Evolutionary conservation across 2,113 vertebrate species (phyloP), one percentile per base, ranked within the genome.

Genomic region (Antigone vipio): DNA sequence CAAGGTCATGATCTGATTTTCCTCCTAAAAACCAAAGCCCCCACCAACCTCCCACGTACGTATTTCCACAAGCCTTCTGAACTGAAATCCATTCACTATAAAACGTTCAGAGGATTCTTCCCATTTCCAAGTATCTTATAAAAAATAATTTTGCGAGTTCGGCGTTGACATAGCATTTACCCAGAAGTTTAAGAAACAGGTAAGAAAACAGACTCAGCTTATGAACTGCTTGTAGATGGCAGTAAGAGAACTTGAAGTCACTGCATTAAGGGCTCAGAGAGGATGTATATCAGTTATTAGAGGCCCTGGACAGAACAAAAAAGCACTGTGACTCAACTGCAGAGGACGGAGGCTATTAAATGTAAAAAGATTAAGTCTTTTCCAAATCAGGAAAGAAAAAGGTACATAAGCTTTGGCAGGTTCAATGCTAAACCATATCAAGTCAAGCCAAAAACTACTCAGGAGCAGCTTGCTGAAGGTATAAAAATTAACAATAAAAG

Each of bases 401-500:
- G 40, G 49, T 89, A 80, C 63, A 73, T 53, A 56, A 86, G n/a
- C 50, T 58, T 73, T 84, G 59, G 72, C 92, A 92, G 80, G 49
- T 69, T 84, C 69, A 71, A 1, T 15, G 80, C 35, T 92, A 86
- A 88, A 58, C 38, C 27, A 9, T 49, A 66, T 5, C 1, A 2
- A 89, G 63, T 21, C 50, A 78, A 76, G 76, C 68, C 84, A 94
- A 89, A 96, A 91, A 90, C 74, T 94, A 94, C 67, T 58, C 29
- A 7, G 42, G 50, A 95, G 58, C 67, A 79, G 96, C 35, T 89
- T 79, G 89, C 67, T 85, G 72, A 85, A 95, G 44, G 79, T 68
- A 79, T 35, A 47, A 92, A 95, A 90, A 88, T 52, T 69, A 80
- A 87, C 76, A 89, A 40, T 21, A 80, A 83, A 73, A 83, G 63